Conservation (phyloP, 1,140 invertebrate genomes). For the Cydia splendana region DNA sequence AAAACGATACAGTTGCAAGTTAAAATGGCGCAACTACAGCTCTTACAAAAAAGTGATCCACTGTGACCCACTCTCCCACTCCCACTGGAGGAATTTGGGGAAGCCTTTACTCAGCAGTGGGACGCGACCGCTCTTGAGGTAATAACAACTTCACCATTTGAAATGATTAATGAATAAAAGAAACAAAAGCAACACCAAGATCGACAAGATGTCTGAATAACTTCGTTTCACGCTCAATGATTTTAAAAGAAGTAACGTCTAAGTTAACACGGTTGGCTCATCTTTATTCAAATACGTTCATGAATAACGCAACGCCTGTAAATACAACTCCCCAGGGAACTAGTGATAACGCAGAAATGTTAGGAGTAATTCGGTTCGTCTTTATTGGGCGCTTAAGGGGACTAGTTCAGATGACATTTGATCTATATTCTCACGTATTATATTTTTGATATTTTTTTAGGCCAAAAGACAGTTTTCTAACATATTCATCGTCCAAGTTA, state of each 20-base stretch:
- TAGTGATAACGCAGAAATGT: constrained; percentile 56
- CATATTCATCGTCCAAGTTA: too few species aligned
- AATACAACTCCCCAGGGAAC: constrained; percentile 57
- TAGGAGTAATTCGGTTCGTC: constrained; percentile 63
- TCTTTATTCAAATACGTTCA: constrained; percentile 70
- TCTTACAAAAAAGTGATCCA: too few species aligned
- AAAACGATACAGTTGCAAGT: too few species aligned
- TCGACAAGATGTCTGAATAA: neutral
- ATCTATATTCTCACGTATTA: too few species aligned
- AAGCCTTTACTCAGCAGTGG: too few species aligned
- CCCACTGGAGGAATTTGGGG: too few species aligned
- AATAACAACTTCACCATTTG: neutral
- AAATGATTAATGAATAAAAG: neutral
- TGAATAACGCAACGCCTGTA: constrained; percentile 71
- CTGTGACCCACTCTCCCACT: too few species aligned
- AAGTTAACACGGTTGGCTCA: constrained; percentile 50
- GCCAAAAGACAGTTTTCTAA: too few species aligned
- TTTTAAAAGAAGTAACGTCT: constrained; percentile 47
- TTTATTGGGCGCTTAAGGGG: constrained; percentile 53
- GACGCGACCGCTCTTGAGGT: too few species aligned
- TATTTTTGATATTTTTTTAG: too few species aligned
- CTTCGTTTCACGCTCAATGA: constrained; percentile 42
- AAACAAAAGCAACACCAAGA: neutral
- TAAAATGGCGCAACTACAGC: too few species aligned
- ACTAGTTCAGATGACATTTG: too few species aligned